phyloP scores from a whole-genome alignment of 2,113 vertebrate species.

The Heterotis niloticus region DNA sequence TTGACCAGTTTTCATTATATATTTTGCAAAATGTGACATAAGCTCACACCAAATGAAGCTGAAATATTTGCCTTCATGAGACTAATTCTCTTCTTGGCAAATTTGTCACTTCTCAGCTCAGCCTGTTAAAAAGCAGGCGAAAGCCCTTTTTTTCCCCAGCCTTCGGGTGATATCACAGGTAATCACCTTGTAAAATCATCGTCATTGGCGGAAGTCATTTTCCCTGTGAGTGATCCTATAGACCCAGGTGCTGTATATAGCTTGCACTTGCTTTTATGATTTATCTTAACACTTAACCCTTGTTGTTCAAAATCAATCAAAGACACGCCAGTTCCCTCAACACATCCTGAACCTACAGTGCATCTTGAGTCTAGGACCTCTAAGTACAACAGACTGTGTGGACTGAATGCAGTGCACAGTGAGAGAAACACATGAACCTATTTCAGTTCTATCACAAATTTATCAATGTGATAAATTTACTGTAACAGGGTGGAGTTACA shows the following conservation, averaged over 20 bases:
- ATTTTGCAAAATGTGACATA: not conserved
- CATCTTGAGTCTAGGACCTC: not conserved
- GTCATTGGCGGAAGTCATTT: constrained; percentile 19
- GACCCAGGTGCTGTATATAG: not conserved
- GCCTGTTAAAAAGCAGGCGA: not conserved
- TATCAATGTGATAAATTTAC: not conserved
- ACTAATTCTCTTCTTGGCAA: constrained; percentile 1
- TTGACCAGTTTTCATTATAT: not conserved
- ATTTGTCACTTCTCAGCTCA: not conserved
- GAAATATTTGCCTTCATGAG: not conserved
- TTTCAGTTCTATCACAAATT: not conserved
- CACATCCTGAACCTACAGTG: not conserved
- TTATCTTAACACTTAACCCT: constrained; percentile 10
- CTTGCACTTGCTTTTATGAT: constrained; percentile 2
- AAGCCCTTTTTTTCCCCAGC: not conserved
- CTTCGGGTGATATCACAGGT: constrained; percentile 11
- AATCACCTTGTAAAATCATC: constrained; percentile 23
- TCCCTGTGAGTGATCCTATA: constrained; percentile 2
- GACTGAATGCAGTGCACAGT: not conserved
- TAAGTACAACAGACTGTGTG: constrained; percentile 1
- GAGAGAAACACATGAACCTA: not conserved
- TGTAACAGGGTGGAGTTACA: not conserved
- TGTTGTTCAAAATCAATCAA: constrained; percentile 13
- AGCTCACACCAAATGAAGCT: not conserved
- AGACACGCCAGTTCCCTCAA: not conserved